Evolutionary conservation across 2,797 vertebrate species (phyloP).

Genomic region (Basileuterus tristriatus): DNA sequence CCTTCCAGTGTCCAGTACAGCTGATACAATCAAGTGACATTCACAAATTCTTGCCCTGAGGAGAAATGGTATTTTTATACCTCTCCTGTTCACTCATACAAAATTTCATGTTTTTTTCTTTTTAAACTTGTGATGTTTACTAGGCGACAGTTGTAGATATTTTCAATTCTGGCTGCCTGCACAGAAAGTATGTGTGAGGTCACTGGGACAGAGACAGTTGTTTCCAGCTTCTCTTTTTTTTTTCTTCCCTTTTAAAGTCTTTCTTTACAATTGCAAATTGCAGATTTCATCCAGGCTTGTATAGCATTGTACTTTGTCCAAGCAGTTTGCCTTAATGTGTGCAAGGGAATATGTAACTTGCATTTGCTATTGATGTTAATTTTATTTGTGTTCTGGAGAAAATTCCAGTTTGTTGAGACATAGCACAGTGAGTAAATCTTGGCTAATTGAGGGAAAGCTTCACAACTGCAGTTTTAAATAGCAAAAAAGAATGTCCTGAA

Average conservation of each 20-base stretch:
- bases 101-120: not conserved
- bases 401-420: not conserved
- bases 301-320: not conserved
- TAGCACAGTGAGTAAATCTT: not conserved
- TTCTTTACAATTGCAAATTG: constrained; percentile 31
- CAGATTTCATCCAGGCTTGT: not conserved
- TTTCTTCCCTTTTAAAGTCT: not conserved
- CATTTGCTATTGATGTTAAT: not conserved
- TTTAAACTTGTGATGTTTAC: not conserved
- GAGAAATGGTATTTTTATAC: not conserved
- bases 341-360: not conserved
- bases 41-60: not conserved
- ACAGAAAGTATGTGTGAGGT: not conserved
- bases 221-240: not conserved
- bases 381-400: not conserved
- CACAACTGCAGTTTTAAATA: not conserved
- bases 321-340: not conserved
- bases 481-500: not conserved
- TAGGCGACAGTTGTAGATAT: not conserved
- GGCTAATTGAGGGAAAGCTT: not conserved
- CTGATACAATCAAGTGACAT: not conserved
- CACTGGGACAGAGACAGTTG: not conserved
- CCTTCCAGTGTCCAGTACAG: not conserved
- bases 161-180: not conserved
- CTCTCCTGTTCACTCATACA: not conserved